These are phyloP conservation scores for Drosophila dives DNA, from an alignment of 2,888 invertebrate species.

Conservation along the genomic window DNA sequence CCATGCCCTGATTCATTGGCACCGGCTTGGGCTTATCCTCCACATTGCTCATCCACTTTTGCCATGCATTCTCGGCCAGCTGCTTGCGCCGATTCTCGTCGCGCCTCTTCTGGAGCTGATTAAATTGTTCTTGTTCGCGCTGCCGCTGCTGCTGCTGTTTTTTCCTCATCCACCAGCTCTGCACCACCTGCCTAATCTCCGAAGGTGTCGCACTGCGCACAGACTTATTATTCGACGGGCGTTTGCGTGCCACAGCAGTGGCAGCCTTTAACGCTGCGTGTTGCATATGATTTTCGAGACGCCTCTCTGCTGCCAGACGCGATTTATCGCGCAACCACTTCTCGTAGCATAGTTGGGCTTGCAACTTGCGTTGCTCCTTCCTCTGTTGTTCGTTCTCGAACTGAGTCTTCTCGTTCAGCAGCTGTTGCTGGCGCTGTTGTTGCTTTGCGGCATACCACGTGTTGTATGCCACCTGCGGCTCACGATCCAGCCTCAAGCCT, in stretches of 20 bases:
- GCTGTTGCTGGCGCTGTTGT: slow-evolving; percentile 32
- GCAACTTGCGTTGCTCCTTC: slow-evolving; percentile 62
- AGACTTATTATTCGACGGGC: neutral
- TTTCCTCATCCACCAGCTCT: slow-evolving; percentile 57
- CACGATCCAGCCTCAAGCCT: slow-evolving; percentile 29
- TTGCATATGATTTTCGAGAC: slow-evolving; percentile 18
- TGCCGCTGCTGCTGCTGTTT: slow-evolving; percentile 72
- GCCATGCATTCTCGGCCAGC: slow-evolving; percentile 74
- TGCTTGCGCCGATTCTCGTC: slow-evolving; percentile 64
- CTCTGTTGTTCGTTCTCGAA: slow-evolving; percentile 51
- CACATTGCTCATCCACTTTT: slow-evolving; percentile 80
- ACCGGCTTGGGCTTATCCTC: slow-evolving; percentile 83
- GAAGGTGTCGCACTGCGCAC: slow-evolving; percentile 39
- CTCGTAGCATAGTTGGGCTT: slow-evolving; percentile 74
- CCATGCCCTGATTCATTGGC: slow-evolving; percentile 83
- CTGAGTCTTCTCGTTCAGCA: slow-evolving; percentile 36
- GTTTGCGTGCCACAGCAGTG: neutral
- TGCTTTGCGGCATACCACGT: slow-evolving; percentile 82
- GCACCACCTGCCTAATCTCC: slow-evolving; percentile 48
- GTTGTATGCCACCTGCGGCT: slow-evolving; percentile 77
- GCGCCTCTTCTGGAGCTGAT: slow-evolving; percentile 21
- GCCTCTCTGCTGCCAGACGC: slow-evolving; percentile 33
- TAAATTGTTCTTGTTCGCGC: slow-evolving; percentile 57
- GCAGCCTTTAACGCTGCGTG: slow-evolving; percentile 3
- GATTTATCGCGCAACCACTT: slow-evolving; percentile 77